Conservation (phyloP, 2,113 vertebrate genomes). For the Colossoma macropomum region DNA sequence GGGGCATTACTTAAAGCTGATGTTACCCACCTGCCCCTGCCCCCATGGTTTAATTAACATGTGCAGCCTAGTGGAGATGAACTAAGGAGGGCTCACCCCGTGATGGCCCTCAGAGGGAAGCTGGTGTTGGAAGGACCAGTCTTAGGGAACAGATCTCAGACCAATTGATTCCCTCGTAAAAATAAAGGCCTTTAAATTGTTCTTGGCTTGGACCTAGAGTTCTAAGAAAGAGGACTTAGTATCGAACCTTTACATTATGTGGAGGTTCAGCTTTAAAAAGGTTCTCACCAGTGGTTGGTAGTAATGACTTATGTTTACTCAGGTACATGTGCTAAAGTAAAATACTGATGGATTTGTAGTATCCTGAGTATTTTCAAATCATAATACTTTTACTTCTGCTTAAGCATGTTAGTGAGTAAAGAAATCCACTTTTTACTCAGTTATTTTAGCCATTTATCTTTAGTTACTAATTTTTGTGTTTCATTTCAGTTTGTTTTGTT, state of each 20-base stretch:
- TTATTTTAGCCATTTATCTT: too few species aligned
- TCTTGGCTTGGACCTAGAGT: neutral
- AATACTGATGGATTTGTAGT: too few species aligned
- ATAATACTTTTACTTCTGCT: too few species aligned
- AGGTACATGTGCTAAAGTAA: too few species aligned
- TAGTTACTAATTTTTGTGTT: too few species aligned
- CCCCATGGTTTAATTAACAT: constrained; percentile 89
- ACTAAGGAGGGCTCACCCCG: constrained; percentile 81
- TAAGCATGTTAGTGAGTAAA: too few species aligned
- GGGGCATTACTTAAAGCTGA: constrained; percentile 82
- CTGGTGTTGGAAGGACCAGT: neutral
- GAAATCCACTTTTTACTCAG: too few species aligned
- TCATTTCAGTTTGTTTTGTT: too few species aligned
- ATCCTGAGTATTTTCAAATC: too few species aligned
- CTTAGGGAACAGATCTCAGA: neutral
- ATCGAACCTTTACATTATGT: neutral
- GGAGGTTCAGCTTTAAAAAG: neutral
- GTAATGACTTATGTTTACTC: too few species aligned
- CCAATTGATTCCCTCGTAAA: constrained; percentile 19
- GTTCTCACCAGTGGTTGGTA: neutral
- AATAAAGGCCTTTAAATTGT: neutral
- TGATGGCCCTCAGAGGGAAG: constrained; percentile 69
- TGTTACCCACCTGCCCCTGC: constrained; percentile 81
- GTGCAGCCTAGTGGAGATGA: constrained; percentile 86
- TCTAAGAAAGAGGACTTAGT: neutral